Evolutionary conservation across 2,888 invertebrate genomes (phyloP), one percentile per base, ranked within the genome.

Genomic region (Drosophila planitibia): DNA sequence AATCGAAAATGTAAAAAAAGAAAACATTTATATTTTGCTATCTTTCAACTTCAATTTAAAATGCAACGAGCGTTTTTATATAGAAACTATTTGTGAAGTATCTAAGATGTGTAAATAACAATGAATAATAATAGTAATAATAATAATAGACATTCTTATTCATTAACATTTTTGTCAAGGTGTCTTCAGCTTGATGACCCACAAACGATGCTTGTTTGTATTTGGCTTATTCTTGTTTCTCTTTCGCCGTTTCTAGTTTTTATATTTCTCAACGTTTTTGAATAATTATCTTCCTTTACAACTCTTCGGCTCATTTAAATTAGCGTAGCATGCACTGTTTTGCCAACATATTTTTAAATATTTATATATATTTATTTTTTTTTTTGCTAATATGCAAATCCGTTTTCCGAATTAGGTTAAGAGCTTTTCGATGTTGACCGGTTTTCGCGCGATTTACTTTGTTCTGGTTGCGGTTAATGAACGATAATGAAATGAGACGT

Each of bases 371-470:
- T 47, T 9, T 47, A 12, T 14, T 14, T 47, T 14, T 44, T 33
- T 44, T 55, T 71, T 67, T 57, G 44, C 69, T 35, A 73, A 75
- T 81, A 84, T 83, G 84, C 81, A 63, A 84, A 86, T 83, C 47
- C 7, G 33, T 41, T 74, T 58, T 39, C 14, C 67, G 70, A 85
- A 86, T 86, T 84, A 19, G 87, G 87, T 85, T 85, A 85, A 85
- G 58, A 74, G 82, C 79, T 73, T 80, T 63, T 52, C 51, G 71
- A 54, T 81, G 65, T 74, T 77, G 70, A 79, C 74, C 72, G 74
- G 75, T 75, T 76, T 65, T 28, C 53, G 35, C 28, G 30, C 22
- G 44, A 44, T 41, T 64, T 22, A 30, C 62, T 52, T 54, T 65
- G 61, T 76, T 72, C 53, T 70, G 65, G 64, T 54, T 49, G 59